Evolutionary conservation across 2,888 invertebrate species (phyloP), one percentile per base, ranked within the genome.

Genomic region (Calameuta pallipes): DNA sequence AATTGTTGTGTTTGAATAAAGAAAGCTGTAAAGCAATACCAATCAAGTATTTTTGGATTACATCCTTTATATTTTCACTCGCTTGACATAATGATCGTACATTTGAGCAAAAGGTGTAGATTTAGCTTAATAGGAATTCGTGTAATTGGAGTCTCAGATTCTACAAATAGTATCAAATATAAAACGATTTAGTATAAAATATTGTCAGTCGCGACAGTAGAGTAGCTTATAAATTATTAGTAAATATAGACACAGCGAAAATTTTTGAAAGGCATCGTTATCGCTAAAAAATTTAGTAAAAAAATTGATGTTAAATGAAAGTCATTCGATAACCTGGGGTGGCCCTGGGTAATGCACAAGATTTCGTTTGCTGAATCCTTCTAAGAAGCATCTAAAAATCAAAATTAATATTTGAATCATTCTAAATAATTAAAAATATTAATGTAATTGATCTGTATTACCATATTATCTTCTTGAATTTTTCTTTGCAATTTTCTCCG

Each of bases 381-480:
- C 83, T 81, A 23, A 90, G 83, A 30, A 90, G 81, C 69, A 89
- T 79, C 90, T 90, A 80, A 37, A 90, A 88, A 79, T 35, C 69
- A 37, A 77, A 75, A 75, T 69, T 23, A 23, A 9, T 56, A 56
- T 9, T 23, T 23, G 0, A 56, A 41, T 41, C 4, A 41, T 15
- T 56, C 9, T 2, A 56, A 56, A 56, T 23, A 75, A 69, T 74
- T 35, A 37, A 70, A 73, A 74, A n/a, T 11, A 74, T 78, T 33
- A 31, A 15, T 30, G 70, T 71, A 1, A 73, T 23, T 69, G 70
- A 15, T 73, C 56, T 34, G 71, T 79, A 89, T 82, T 89, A 93
- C 93, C 92, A 92, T 87, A 86, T 93, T 93, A 80, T 93, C 93
- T 80, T 89, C 88, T 81, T 93, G 92, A 82, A 93, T 93, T 83